phyloP scores from a whole-genome alignment of 2,888 invertebrate species.

The Antitype chi region DNA sequence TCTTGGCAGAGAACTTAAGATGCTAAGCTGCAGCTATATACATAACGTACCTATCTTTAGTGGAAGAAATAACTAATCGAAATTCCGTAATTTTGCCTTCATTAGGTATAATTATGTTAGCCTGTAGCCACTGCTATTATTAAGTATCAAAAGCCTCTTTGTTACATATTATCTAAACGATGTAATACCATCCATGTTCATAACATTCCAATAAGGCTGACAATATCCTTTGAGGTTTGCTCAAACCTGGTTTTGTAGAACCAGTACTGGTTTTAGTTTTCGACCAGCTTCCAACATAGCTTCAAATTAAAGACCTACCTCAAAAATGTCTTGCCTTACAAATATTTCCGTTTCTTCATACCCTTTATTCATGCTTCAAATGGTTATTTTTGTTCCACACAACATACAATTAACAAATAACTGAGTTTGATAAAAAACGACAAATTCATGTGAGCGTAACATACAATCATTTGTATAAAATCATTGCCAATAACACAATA shows the following conservation, averaged over 20 bases:
- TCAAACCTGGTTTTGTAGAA: too few relatives aligned
- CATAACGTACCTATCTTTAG: not conserved
- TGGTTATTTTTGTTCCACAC: constrained; percentile 24
- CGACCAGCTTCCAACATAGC: too few relatives aligned
- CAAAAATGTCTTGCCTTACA: not conserved
- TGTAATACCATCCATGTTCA: not conserved
- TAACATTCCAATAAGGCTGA: not conserved
- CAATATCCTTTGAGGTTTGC: not conserved
- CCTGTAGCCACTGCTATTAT: not conserved
- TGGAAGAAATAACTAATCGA: not conserved
- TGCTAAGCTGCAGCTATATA: not conserved
- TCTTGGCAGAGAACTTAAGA: not conserved
- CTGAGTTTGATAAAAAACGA: constrained; percentile 54
- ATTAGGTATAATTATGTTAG: too few relatives aligned
- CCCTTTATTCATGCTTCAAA: constrained; percentile 7
- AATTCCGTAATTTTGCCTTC: not conserved
- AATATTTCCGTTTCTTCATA: not conserved
- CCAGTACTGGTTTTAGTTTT: not conserved
- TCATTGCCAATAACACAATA: constrained; percentile 66
- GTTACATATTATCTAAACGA: not conserved
- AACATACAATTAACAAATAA: constrained; percentile 51
- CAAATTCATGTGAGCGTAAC: constrained; percentile 61
- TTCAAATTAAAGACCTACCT: not conserved
- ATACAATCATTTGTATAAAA: constrained; percentile 63
- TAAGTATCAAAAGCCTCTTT: not conserved